A percentile compares a stretch with the other conserved stretches of the same genome.
phyloP scores from a whole-genome alignment of 2,113 vertebrate genomes.

The Sprattus sprattus region DNA sequence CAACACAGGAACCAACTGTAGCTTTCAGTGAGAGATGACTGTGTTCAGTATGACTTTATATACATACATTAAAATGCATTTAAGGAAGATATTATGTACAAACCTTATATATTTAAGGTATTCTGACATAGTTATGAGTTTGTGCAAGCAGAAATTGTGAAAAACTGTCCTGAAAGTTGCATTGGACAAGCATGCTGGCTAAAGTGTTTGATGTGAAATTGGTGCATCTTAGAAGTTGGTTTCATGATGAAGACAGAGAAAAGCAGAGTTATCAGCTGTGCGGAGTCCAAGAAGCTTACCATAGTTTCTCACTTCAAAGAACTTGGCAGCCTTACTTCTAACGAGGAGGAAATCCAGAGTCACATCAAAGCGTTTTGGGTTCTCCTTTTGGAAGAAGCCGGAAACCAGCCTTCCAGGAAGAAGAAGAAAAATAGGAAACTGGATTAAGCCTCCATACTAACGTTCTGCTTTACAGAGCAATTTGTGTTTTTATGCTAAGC shows the following conservation, averaged over 20 bases:
- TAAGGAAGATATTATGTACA: neutral
- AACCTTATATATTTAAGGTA: neutral
- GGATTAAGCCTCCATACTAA: neutral
- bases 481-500: neutral
- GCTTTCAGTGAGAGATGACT: too few relatives aligned
- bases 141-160: neutral
- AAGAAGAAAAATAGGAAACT: neutral
- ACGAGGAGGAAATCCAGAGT: neutral
- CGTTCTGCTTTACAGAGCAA: neutral
- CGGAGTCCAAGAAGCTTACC: neutral
- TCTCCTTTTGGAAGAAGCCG: neutral
- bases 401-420: neutral
- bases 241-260: neutral
- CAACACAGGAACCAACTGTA: too few relatives aligned
- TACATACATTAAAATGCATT: too few relatives aligned
- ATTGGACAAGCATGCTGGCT: neutral
- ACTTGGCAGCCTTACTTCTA: slow-evolving; percentile 11
- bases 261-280: neutral
- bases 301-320: slow-evolving; percentile 11
- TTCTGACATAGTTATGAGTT: neutral
- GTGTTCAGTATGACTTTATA: too few relatives aligned
- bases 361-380: neutral
- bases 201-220: too few relatives aligned
- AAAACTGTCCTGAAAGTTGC: neutral
- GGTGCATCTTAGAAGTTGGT: neutral